phyloP scores from a whole-genome alignment of 2,113 vertebrate genomes.

The Tricholaema leucomelas region DNA sequence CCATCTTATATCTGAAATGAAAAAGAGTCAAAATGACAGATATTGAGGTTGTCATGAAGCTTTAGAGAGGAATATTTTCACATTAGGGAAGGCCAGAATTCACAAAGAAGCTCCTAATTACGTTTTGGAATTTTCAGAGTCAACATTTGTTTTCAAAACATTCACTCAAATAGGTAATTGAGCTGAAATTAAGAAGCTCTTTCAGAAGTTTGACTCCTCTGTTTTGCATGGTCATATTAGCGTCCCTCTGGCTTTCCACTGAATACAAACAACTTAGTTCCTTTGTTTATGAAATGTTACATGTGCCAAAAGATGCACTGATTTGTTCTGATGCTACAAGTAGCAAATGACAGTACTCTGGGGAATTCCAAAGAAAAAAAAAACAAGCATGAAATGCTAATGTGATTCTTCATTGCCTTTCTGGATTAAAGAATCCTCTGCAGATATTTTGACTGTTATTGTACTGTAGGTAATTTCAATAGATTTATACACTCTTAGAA shows the following conservation, averaged over 20 bases:
- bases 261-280: constrained; percentile 40
- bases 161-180: constrained; percentile 5
- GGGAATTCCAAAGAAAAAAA: constrained; percentile 35
- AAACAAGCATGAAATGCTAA: constrained; percentile 6
- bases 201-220: constrained; percentile 38
- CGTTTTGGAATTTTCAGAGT: constrained; percentile 27
- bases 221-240: constrained; percentile 20
- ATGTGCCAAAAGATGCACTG: constrained; percentile 22
- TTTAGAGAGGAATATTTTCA: neutral
- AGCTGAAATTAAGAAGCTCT: constrained; percentile 25
- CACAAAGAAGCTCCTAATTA: neutral
- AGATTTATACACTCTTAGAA: neutral
- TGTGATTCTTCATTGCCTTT: constrained; percentile 24
- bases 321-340: constrained; percentile 50
- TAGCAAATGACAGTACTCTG: constrained; percentile 49
- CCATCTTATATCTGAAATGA: neutral
- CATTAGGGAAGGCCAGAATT: neutral
- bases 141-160: constrained; percentile 14
- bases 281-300: constrained; percentile 59
- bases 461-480: neutral
- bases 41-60: neutral
- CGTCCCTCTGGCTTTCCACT: constrained; percentile 37
- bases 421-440: neutral
- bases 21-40: neutral
- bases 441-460: neutral